Percentiles rank a stretch among this genome's conserved stretches.
phyloP scores from a whole-genome alignment of 1,140 invertebrate genomes.

The Neodiprion pinetum region DNA sequence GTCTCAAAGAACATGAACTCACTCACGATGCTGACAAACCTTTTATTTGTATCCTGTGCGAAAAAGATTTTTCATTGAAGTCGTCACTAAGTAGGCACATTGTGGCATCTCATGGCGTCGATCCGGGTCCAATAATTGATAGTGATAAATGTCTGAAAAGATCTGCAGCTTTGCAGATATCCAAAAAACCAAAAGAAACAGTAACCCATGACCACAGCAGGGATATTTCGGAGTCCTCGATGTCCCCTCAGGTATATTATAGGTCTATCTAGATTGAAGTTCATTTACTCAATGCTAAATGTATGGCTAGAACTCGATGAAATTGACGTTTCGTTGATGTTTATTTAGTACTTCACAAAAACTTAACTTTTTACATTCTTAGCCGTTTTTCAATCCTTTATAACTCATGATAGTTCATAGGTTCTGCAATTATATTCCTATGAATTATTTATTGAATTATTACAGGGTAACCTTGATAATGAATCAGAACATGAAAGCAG shows the following conservation, averaged over 20 bases:
- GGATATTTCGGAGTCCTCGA: constrained; percentile 20
- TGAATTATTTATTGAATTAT: constrained; percentile 27
- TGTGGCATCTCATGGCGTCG: constrained; percentile 55
- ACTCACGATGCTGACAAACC: constrained; percentile 54
- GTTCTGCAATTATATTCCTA: constrained; percentile 16
- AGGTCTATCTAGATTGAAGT: constrained; percentile 12
- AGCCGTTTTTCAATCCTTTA: no score
- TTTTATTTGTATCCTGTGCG: constrained; percentile 57
- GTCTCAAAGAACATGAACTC: constrained; percentile 51
- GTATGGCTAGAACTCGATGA: constrained; percentile 12
- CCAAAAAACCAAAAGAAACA: constrained; percentile 32
- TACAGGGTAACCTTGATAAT: constrained; percentile 30
- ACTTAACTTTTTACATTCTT: no score
- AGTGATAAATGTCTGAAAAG: constrained; percentile 53
- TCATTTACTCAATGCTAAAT: no score
- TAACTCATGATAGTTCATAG: no score
- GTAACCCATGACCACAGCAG: constrained; percentile 16
- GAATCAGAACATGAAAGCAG: constrained; percentile 42
- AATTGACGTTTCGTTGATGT: background rate
- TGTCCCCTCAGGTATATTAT: constrained; percentile 20
- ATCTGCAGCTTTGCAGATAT: constrained; percentile 27
- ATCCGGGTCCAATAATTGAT: constrained; percentile 51
- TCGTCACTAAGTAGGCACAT: constrained; percentile 60
- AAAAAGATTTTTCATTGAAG: constrained; percentile 56
- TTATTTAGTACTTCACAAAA: no score